Evolutionary conservation across 2,113 vertebrate genomes (phyloP).

Genomic region (Beaufortia kweichowensis): DNA sequence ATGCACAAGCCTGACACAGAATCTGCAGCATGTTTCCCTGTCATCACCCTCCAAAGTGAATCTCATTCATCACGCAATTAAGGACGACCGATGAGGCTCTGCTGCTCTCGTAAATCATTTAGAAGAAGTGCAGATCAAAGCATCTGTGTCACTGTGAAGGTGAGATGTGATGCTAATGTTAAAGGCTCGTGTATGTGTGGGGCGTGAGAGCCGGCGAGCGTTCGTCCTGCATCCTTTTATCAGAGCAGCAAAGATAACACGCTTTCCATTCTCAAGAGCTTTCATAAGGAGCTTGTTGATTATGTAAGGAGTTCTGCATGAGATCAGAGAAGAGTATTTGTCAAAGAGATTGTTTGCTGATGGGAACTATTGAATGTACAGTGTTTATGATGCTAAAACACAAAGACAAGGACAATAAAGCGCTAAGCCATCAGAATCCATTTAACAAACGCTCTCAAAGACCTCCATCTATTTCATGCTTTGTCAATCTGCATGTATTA

Average conservation of each 20-base stretch:
- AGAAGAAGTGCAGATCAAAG: constrained; percentile 54
- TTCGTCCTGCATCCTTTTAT: constrained; percentile 49
- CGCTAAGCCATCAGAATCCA: not conserved
- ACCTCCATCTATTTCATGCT: too few species aligned
- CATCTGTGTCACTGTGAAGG: not conserved
- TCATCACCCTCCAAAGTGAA: constrained; percentile 6
- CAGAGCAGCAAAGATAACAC: constrained; percentile 46
- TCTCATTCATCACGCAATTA: constrained; percentile 46
- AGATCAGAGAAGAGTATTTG: too few species aligned
- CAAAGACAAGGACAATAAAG: not conserved
- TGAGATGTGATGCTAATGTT: constrained; percentile 48
- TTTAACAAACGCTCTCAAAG: not conserved
- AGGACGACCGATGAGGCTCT: constrained; percentile 5
- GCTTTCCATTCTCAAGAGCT: constrained; percentile 51
- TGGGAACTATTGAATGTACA: not conserved
- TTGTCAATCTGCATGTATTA: too few species aligned
- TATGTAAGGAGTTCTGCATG: too few species aligned
- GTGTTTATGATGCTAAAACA: not conserved
- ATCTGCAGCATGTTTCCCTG: constrained; percentile 9
- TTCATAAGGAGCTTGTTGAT: constrained; percentile 54
- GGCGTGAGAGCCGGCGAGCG: too few species aligned
- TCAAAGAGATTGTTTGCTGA: constrained; percentile 15
- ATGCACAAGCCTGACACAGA: too few species aligned
- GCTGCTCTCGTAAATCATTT: constrained; percentile 18
- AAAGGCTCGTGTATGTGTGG: too few species aligned